Conservation (phyloP, 1,140 invertebrate species). For the Phenacoccus solenopsis region DNA sequence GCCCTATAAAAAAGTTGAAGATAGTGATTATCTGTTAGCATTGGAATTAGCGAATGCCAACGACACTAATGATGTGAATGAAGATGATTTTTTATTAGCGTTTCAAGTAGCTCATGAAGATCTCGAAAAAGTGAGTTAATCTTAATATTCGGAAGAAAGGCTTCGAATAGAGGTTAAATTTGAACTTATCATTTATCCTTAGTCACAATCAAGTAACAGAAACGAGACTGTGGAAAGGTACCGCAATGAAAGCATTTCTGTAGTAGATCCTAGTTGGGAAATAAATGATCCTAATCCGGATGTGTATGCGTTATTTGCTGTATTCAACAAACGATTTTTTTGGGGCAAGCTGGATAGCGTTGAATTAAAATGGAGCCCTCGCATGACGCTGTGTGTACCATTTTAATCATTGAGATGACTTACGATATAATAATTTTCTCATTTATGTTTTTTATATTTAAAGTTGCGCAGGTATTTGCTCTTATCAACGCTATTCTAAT, state of each 20-base stretch:
- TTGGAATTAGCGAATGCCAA: no score
- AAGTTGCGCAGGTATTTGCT: constrained; percentile 70
- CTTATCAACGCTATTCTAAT: constrained; percentile 49
- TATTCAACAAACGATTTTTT: constrained; percentile 82
- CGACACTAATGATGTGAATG: background rate
- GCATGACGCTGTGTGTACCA: constrained; percentile 76
- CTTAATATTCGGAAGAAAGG: no score
- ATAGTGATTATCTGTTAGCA: no score
- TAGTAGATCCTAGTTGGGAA: constrained; percentile 41
- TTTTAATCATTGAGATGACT: background rate
- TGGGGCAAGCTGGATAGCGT: constrained; percentile 58
- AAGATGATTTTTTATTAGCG: background rate
- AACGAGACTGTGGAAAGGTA: background rate
- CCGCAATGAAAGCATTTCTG: background rate
- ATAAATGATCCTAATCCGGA: constrained; percentile 87
- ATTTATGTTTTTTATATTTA: constrained; percentile 20
- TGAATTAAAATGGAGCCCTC: constrained; percentile 83
- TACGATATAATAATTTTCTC: background rate
- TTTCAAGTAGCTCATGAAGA: background rate
- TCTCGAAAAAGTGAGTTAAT: no score
- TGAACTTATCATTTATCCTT: background rate
- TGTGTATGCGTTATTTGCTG: constrained; percentile 67
- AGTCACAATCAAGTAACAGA: no score
- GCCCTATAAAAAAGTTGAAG: background rate
- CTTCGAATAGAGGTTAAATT: no score